These are phyloP conservation scores for Laticauda laticaudata DNA, from an alignment of 2,113 vertebrate species.

Conservation along the genomic window DNA sequence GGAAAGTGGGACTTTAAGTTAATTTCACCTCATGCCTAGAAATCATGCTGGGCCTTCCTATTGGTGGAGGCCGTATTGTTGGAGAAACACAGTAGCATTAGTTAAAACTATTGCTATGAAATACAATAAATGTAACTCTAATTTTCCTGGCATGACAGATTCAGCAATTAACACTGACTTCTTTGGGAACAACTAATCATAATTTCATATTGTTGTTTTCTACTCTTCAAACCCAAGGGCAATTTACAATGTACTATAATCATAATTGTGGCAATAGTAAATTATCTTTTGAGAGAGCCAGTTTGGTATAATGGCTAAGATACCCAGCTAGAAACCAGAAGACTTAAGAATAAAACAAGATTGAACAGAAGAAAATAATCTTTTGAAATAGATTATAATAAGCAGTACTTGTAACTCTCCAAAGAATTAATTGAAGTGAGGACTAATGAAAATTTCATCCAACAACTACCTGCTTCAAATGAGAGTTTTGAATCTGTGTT, in stretches of 20 bases:
- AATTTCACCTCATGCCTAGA: too few species aligned
- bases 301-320: neutral
- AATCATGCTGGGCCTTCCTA: too few species aligned
- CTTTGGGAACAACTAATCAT: neutral
- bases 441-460: neutral
- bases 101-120: neutral
- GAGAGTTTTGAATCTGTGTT: neutral
- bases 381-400: neutral
- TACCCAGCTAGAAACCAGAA: neutral
- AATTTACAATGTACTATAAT: neutral
- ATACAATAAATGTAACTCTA: neutral
- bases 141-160: neutral
- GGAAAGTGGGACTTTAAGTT: too few species aligned
- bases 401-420: neutral
- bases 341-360: neutral
- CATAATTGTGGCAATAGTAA: neutral
- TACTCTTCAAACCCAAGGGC: neutral
- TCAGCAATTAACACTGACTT: neutral
- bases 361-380: neutral
- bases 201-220: neutral
- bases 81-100: too few species aligned
- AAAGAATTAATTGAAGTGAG: neutral
- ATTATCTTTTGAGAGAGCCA: neutral
- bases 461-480: neutral
- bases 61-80: too few species aligned